Evolutionary conservation across 2,113 vertebrate species (phyloP).

Genomic region (Arizona elegans): DNA sequence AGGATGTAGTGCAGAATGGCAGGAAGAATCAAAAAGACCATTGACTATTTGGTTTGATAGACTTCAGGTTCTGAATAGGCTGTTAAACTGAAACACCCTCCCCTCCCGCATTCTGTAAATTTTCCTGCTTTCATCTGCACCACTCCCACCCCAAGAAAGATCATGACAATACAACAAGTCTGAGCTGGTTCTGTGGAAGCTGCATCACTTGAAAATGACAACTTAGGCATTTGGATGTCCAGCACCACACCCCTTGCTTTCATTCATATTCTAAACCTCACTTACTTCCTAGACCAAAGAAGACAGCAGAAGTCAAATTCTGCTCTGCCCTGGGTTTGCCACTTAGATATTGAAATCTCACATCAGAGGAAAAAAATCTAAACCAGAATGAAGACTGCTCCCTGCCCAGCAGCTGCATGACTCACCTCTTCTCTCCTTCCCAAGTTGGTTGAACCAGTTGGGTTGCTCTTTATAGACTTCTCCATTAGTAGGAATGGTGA

Average conservation of each 20-base stretch:
- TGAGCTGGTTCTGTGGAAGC: not conserved
- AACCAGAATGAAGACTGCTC: not conserved
- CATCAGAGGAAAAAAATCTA: not conserved
- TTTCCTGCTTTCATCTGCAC: no score
- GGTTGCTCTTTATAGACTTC: not conserved
- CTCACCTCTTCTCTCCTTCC: not conserved
- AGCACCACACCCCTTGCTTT: not conserved
- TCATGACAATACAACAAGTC: not conserved
- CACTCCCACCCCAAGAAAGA: not conserved
- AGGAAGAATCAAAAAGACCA: not conserved
- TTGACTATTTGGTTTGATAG: not conserved
- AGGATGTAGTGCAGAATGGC: not conserved
- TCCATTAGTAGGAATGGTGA: not conserved
- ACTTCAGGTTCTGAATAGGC: not conserved
- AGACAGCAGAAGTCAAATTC: not conserved
- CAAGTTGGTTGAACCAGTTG: slow-evolving; percentile 6
- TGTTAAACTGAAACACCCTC: not conserved
- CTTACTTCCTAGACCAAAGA: not conserved
- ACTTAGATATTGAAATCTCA: not conserved
- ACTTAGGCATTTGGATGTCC: not conserved
- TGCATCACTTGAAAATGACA: not conserved
- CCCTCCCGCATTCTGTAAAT: not conserved
- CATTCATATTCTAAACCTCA: not conserved
- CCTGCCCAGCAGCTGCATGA: slow-evolving; percentile 13
- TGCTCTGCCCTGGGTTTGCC: not conserved